Conservation (phyloP, 2,888 invertebrate species). For the Dolichopus griseipennis region DNA sequence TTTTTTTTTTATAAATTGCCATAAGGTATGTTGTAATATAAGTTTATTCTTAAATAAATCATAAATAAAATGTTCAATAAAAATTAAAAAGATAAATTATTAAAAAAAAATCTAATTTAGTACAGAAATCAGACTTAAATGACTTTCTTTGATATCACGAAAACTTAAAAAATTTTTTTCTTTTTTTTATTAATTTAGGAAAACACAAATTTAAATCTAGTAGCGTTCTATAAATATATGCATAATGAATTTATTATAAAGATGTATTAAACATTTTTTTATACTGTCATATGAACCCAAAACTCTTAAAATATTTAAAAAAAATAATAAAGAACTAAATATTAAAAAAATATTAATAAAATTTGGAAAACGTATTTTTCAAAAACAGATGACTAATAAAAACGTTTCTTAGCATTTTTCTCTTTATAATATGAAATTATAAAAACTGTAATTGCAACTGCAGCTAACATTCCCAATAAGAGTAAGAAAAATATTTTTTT, state of each 20-base stretch:
- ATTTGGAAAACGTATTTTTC: too few relatives aligned
- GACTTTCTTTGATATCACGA: not conserved
- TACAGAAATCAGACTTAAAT: not conserved
- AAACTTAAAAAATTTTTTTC: not conserved
- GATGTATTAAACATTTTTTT: too few relatives aligned
- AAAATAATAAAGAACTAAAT: too few relatives aligned
- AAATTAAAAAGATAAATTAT: not conserved
- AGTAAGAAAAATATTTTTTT: constrained; percentile 84
- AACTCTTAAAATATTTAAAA: too few relatives aligned
- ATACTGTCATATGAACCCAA: too few relatives aligned
- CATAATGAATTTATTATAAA: too few relatives aligned
- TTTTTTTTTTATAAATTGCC: not conserved
- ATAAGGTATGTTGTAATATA: not conserved
- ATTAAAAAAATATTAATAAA: too few relatives aligned
- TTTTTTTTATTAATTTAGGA: not conserved
- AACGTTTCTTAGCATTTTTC: constrained; percentile 80
- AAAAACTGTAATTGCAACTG: constrained; percentile 75
- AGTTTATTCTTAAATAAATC: not conserved
- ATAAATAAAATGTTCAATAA: not conserved
- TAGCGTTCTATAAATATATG: not conserved
- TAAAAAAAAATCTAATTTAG: not conserved
- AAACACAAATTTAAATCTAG: not conserved
- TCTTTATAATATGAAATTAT: constrained; percentile 92
- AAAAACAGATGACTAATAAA: constrained; percentile 36
- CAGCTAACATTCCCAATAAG: constrained; percentile 70